phyloP scores from a whole-genome alignment of 2,888 invertebrate species.

The Eutolmus rufibarbis region DNA sequence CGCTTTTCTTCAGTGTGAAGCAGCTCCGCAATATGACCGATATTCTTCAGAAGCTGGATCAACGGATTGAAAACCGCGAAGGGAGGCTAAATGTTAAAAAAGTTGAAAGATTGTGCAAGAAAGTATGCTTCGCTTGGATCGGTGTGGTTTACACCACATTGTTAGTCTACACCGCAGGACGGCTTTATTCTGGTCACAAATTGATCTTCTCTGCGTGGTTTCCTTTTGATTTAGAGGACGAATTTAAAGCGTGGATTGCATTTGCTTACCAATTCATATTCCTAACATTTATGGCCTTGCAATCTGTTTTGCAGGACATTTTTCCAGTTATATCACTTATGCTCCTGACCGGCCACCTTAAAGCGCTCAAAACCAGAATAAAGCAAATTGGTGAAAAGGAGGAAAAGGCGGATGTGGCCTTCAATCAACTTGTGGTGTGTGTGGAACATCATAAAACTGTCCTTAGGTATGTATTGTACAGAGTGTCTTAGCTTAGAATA shows the following conservation, averaged over 20 bases:
- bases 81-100: neutral
- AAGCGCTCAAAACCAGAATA: neutral
- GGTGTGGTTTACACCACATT: neutral
- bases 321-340: neutral
- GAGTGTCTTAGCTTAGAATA: too few species aligned
- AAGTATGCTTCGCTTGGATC: neutral
- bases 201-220: neutral
- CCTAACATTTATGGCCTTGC: neutral
- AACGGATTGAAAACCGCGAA: neutral
- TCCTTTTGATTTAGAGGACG: neutral
- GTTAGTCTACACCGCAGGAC: neutral
- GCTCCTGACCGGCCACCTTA: neutral
- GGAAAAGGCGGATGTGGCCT: too few species aligned
- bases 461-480: neutral
- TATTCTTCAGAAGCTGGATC: neutral
- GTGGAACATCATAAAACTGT: neutral
- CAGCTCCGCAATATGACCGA: neutral
- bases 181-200: neutral
- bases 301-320: neutral
- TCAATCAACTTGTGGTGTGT: neutral
- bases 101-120: neutral
- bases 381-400: neutral
- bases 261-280: neutral
- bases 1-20: neutral
- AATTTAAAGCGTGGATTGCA: neutral